Percentiles rank a stretch among this genome's conserved stretches.
phyloP scores from a whole-genome alignment of 2,797 vertebrate genomes.

The Oryzias dopingdopingensis region DNA sequence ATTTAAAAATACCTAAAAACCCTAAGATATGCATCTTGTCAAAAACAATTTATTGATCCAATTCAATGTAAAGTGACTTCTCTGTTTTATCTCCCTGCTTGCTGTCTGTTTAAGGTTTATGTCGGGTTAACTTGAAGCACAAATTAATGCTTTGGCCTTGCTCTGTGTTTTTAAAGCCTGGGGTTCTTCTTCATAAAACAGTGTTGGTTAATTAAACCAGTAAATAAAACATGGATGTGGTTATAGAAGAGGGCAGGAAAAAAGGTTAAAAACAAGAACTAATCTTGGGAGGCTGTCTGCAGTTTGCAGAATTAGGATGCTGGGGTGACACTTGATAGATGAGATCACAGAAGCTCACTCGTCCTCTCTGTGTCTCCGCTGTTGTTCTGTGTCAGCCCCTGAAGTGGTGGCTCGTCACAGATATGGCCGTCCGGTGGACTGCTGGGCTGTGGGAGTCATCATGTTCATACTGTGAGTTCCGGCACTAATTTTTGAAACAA shows the following conservation, averaged over 20 bases:
- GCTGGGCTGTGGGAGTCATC: conserved; percentile 88
- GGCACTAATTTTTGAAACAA: conserved; percentile 1
- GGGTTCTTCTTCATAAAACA: conserved; percentile 53
- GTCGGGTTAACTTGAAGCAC: conserved; percentile 28
- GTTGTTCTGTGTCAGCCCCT: conserved; percentile 70
- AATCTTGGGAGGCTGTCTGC: conserved; percentile 13
- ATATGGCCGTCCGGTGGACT: conserved; percentile 87
- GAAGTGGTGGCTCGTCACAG: conserved; percentile 86
- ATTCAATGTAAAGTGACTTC: not conserved
- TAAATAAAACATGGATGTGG: conserved; percentile 45
- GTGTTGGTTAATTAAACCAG: conserved; percentile 48
- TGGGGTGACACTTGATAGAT: conserved; percentile 18
- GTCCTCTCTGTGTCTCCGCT: conserved; percentile 8
- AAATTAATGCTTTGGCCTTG: conserved; percentile 35
- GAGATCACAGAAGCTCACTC: conserved; percentile 10
- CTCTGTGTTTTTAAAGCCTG: conserved; percentile 41
- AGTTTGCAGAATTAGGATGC: conserved; percentile 20
- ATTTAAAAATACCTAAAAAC: no score
- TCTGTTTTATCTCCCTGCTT: conserved; percentile 13
- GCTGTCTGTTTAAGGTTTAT: conserved; percentile 35
- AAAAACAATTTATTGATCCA: no score
- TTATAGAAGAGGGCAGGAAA: conserved; percentile 22
- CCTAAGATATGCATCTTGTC: no score
- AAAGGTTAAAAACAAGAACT: conserved; percentile 19
- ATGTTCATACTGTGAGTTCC: conserved; percentile 86